A percentile compares a stretch with the other conserved stretches of the same genome.
Evolutionary conservation across 2,113 vertebrate species (phyloP).

Genomic region (Phodopus roborovskii): DNA sequence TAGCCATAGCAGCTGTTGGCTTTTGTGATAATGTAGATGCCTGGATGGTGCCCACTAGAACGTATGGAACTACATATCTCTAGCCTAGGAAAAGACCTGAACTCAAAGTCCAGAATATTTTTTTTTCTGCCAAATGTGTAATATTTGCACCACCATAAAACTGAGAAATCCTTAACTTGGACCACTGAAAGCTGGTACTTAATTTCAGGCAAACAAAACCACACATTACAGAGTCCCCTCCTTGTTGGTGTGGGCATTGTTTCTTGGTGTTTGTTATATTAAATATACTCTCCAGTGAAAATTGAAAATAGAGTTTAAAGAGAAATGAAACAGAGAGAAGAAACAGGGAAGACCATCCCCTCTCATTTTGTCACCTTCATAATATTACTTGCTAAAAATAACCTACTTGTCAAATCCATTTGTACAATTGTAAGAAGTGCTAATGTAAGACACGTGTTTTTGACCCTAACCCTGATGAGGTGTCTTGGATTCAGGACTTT

Average conservation of each 20-base stretch:
- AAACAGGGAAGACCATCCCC: slow-evolving; percentile 52
- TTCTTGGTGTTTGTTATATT: slow-evolving; percentile 63
- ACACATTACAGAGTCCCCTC: background rate
- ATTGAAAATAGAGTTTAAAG: slow-evolving; percentile 50
- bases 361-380: slow-evolving; percentile 65
- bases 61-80: too few relatives aligned
- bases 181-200: background rate
- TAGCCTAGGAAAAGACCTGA: background rate
- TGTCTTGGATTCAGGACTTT: slow-evolving; percentile 58
- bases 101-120: background rate
- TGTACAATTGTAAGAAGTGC: slow-evolving; percentile 61
- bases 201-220: slow-evolving; percentile 61
- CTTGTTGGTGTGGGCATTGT: slow-evolving; percentile 15
- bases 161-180: background rate
- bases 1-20: background rate
- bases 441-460: slow-evolving; percentile 67
- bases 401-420: slow-evolving; percentile 65
- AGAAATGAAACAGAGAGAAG: slow-evolving; percentile 65
- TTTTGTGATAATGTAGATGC: background rate
- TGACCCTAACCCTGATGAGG: slow-evolving; percentile 64
- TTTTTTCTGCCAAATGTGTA: background rate
- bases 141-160: background rate
- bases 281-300: slow-evolving; percentile 63
- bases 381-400: slow-evolving; percentile 70
- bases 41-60: background rate